A percentile compares a stretch with the other conserved stretches of the same genome.
Evolutionary conservation across 2,888 invertebrate genomes (phyloP).

Genomic region (Drosophila tanythrix): DNA sequence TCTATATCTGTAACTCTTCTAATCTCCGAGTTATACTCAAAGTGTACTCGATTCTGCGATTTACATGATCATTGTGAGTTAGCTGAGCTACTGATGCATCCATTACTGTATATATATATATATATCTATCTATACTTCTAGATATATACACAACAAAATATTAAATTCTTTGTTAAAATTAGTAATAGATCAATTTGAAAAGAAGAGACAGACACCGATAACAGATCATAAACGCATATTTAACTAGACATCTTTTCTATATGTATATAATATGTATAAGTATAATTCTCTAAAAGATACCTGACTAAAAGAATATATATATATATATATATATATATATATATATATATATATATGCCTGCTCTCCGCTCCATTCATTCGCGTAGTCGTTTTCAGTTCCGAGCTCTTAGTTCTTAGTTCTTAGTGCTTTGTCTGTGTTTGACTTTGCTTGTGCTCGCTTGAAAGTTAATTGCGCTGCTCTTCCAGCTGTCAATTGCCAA

Average conservation of each 20-base stretch:
- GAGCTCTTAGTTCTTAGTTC: not conserved
- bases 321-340: not conserved
- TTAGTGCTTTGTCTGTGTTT: constrained; percentile 23
- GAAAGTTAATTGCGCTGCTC: constrained; percentile 60
- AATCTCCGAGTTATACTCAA: not conserved
- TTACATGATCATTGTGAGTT: not conserved
- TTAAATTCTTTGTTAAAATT: too few relatives aligned
- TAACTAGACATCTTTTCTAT: too few relatives aligned
- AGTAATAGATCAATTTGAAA: too few relatives aligned
- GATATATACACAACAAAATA: too few relatives aligned
- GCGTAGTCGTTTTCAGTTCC: not conserved
- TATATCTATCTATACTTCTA: not conserved
- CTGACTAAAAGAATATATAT: not conserved
- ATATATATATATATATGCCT: not conserved
- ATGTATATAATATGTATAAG: too few relatives aligned
- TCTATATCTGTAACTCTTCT: not conserved
- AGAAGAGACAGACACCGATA: not conserved
- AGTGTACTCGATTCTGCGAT: not conserved
- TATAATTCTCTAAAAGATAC: too few relatives aligned
- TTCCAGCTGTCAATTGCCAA: constrained; percentile 57
- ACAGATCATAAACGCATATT: too few relatives aligned
- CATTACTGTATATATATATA: not conserved
- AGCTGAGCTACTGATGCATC: not conserved
- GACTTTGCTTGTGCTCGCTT: constrained; percentile 44
- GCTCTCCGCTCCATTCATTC: constrained; percentile 29